Evolutionary conservation across 2,888 invertebrate species (phyloP), one percentile per base, ranked within the genome.

Genomic region (Dicyrtoma fusca): DNA sequence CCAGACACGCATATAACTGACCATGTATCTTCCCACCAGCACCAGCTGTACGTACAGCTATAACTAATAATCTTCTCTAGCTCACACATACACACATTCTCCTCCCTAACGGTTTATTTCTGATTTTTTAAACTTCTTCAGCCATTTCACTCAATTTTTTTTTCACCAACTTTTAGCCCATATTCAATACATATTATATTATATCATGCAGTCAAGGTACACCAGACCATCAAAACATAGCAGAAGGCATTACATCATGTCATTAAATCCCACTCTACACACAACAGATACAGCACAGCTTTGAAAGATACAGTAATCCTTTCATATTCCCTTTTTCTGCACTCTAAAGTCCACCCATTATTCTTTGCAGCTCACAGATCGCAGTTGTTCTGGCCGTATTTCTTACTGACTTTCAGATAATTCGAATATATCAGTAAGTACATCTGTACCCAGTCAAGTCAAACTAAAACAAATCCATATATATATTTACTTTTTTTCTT

Each of bases 51-150:
- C 34, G 34, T 34, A 51, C 21, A 21, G 21, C 21, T 21, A 21
- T 21, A 17, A 53, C 14, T 51, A 51, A 51, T 6, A 51, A 51
- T 21, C 17, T 51, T 17, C 19, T 51, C 62, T 10, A 21, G 17
- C 34, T 62, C 45, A 44, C 21, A 42, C 42, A 44, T 44, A 42
- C 42, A 42, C 63, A 63, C 45, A 63, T 63, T 65, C 47, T 4
- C 51, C 25, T 53, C 44, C 42, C 51, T 66, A 66, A 66, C 66
- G 66, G 66, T 66, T 57, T 66, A 66, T 66, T 53, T 55, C 66
- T 66, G 25, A 66, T 66, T 66, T 66, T 66, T 66, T 66, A 19
- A 19, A 26, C 49, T 49, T 47, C 25, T 47, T 45, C 11, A 45
- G 14, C 23, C 44, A 21, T 47, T 47, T 63, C 23, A 11, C 63